phyloP scores from a whole-genome alignment of 2,797 vertebrate species.

The Hyperoplus lanceolatus region DNA sequence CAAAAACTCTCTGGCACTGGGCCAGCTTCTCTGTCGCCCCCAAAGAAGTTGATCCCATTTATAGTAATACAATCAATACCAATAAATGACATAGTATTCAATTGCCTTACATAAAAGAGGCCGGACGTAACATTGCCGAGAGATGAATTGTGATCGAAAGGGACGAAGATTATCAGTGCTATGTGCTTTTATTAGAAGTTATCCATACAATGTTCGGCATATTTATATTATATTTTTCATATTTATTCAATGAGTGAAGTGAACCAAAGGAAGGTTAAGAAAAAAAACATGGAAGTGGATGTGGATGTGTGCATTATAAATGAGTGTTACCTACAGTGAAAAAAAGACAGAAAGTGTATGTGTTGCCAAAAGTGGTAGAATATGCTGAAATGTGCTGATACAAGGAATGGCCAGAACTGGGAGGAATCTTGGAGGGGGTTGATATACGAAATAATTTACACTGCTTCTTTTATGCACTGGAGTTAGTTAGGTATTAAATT shows the following conservation, averaged over 20 bases:
- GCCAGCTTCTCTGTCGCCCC: slow-evolving; percentile 43
- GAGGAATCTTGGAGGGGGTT: slow-evolving; percentile 10
- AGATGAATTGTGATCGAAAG: slow-evolving; percentile 56
- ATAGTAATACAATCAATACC: slow-evolving; percentile 67
- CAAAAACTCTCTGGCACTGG: slow-evolving; percentile 59
- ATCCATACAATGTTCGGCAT: slow-evolving; percentile 21
- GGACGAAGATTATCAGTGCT: slow-evolving; percentile 12
- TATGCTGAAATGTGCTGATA: slow-evolving; percentile 29
- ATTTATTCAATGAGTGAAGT: background rate
- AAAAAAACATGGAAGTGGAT: background rate
- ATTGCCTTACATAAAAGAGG: slow-evolving; percentile 60
- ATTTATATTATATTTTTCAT: background rate
- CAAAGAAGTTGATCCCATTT: slow-evolving; percentile 45
- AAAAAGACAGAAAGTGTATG: slow-evolving; percentile 1
- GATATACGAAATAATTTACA: slow-evolving; percentile 6
- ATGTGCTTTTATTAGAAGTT: slow-evolving; percentile 16
- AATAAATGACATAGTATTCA: slow-evolving; percentile 70
- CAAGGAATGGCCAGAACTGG: background rate
- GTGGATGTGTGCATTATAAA: slow-evolving; percentile 26
- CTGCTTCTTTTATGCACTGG: background rate
- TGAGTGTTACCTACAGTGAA: background rate
- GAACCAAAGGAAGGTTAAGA: background rate
- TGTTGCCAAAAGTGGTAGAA: slow-evolving; percentile 15
- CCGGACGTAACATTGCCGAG: slow-evolving; percentile 41
- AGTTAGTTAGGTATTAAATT: slow-evolving; percentile 28